Conservation (phyloP, 2,797 vertebrate genomes). For the Onychomys leucogaster region DNA sequence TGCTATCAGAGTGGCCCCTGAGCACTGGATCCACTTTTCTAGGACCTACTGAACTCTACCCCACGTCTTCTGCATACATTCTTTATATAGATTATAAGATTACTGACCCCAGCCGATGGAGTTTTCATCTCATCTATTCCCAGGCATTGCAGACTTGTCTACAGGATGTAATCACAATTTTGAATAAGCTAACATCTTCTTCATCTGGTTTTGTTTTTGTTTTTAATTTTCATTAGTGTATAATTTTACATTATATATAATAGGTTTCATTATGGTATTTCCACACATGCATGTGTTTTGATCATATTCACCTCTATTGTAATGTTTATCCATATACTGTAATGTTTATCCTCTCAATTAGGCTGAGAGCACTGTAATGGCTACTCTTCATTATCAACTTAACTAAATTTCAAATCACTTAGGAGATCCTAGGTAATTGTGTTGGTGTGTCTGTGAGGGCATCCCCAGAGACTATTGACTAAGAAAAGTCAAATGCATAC, state of each 20-base stretch:
- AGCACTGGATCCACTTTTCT: not conserved
- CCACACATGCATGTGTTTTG: not conserved
- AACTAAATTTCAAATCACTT: not conserved
- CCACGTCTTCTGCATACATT: not conserved
- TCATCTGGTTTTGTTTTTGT: not conserved
- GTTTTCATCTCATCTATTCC: not conserved
- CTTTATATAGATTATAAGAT: not conserved
- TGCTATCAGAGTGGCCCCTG: not conserved
- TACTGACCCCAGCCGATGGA: not conserved
- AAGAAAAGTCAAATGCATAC: not conserved
- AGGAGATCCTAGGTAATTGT: not conserved
- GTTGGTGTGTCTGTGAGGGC: not conserved
- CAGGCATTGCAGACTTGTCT: not conserved
- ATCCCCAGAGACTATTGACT: not conserved
- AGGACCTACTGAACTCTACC: not conserved
- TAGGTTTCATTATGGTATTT: not conserved
- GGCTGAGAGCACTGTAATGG: not conserved
- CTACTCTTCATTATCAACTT: not conserved
- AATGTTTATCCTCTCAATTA: not conserved
- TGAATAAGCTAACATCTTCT: not conserved
- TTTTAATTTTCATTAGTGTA: not conserved
- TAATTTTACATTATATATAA: not conserved
- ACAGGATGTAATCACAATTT: not conserved
- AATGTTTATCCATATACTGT: no score
- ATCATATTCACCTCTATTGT: not conserved